Evolutionary conservation across 1,140 invertebrate genomes (phyloP), one percentile per base, ranked within the genome.

Genomic region (Drosophila funebris): DNA sequence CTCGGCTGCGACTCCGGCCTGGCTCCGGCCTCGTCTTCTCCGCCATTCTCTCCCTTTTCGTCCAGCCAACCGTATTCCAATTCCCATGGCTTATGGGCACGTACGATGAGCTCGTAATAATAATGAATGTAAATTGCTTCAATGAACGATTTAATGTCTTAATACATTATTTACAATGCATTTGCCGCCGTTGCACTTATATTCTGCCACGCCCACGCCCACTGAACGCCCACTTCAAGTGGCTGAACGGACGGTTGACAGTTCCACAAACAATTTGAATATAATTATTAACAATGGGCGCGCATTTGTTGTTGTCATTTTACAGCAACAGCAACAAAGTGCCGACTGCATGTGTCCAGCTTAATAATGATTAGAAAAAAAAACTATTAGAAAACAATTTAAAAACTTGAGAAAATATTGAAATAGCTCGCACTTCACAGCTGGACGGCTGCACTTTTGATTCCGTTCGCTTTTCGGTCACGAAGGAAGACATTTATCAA

Each of bases 81-180:
- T 89, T 88, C 83, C 83, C 84, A 88, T 73, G 83, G 84, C 76
- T 83, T 89, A 88, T 87, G 73, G 66, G 73, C 83, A 88, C 83
- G 84, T 88, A 83, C 58, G 62, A 66, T 43, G 64, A 76, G 62
- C 76, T 84, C 66, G 79, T 74, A 76, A 84, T 88, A 88, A 88
- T 83, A 88, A 88, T 88, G 84, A 88, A 88, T 88, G 83, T 88
- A 89, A 88, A 88, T 88, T 88, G 76, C 78, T 62, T 63, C 84
- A 89, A 88, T 84, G 83, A 89, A 79, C 83, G 79, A 88, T 79
- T 88, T 88, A 88, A 88, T 88, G 83, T 77, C 83, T 88, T 88
- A 83, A 88, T 88, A 73, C 68, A 83, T 87, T 87, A 78, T 78
- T 88, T 87, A 88, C 70, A 87, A 70, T 85, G 71, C 75, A 78